These are phyloP conservation scores for Bos javanicus DNA, from an alignment of 2,113 vertebrate species.

Conservation along the genomic window DNA sequence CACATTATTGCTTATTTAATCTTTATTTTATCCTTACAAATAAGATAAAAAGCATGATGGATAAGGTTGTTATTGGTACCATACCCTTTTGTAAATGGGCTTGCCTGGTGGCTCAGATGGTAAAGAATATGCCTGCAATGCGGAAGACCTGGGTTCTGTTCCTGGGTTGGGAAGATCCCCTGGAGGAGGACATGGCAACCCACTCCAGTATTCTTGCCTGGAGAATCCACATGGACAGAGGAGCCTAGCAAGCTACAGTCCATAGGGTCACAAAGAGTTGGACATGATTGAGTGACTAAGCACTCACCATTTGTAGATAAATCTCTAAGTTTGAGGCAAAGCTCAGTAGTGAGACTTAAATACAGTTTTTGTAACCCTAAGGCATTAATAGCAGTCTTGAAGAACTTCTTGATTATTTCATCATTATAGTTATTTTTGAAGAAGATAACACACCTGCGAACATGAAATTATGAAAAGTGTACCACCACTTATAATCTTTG, in stretches of 20 bases:
- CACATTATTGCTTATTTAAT: not conserved
- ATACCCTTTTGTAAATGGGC: not conserved
- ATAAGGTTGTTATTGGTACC: not conserved
- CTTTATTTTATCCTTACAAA: conserved; percentile 6
- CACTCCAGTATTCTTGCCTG: not conserved
- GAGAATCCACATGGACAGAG: not conserved
- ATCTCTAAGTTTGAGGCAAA: not conserved
- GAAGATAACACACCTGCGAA: not conserved
- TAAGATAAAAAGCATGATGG: not conserved
- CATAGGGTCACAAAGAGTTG: not conserved
- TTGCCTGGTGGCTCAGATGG: not conserved
- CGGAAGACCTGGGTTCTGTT: not conserved
- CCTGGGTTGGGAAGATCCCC: not conserved
- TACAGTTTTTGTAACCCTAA: not conserved
- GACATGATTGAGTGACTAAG: not conserved
- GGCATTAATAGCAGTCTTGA: not conserved
- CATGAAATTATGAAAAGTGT: not conserved
- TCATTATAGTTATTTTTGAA: not conserved
- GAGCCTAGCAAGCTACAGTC: not conserved
- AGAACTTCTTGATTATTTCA: not conserved
- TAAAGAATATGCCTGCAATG: not conserved
- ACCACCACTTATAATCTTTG: not conserved
- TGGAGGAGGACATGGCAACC: not conserved
- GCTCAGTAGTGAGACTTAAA: not conserved
- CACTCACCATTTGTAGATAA: not conserved